Evolutionary conservation across 2,888 invertebrate species (phyloP).

Genomic region (Tachina lurida): DNA sequence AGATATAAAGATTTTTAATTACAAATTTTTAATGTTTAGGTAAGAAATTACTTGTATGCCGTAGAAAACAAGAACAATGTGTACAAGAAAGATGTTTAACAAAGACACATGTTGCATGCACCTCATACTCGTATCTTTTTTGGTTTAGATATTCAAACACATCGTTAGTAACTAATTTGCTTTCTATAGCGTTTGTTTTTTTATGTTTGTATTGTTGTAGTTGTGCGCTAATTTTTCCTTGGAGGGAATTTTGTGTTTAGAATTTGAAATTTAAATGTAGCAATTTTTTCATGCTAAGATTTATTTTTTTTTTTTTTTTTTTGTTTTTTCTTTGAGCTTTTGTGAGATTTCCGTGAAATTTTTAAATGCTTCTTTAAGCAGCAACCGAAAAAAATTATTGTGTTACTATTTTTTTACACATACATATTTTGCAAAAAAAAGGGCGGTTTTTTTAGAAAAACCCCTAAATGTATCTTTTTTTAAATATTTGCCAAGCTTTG

Average conservation of each 20-base stretch:
- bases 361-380: conserved; percentile 14
- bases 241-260: conserved; percentile 13
- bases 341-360: conserved; percentile 69
- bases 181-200: conserved; percentile 11
- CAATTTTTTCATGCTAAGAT: conserved; percentile 66
- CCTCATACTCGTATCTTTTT: conserved; percentile 42
- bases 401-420: conserved; percentile 18
- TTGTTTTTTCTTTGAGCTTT: conserved; percentile 13
- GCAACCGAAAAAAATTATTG: conserved; percentile 2
- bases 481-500: conserved; percentile 37
- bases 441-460: conserved; percentile 45
- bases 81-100: conserved; percentile 29
- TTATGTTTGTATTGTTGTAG: conserved; percentile 9
- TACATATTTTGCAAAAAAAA: conserved; percentile 28
- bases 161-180: conserved; percentile 71
- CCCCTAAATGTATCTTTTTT: conserved; percentile 59
- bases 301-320: background rate
- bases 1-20: conserved; percentile 62
- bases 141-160: conserved; percentile 49
- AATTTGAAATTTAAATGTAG: conserved; percentile 60
- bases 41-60: conserved; percentile 41
- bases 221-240: conserved; percentile 2
- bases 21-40: conserved; percentile 60
- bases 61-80: conserved; percentile 37
- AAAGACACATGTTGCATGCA: conserved; percentile 70